Conservation (phyloP, 2,797 vertebrate species). For the Ceryle rudis region DNA sequence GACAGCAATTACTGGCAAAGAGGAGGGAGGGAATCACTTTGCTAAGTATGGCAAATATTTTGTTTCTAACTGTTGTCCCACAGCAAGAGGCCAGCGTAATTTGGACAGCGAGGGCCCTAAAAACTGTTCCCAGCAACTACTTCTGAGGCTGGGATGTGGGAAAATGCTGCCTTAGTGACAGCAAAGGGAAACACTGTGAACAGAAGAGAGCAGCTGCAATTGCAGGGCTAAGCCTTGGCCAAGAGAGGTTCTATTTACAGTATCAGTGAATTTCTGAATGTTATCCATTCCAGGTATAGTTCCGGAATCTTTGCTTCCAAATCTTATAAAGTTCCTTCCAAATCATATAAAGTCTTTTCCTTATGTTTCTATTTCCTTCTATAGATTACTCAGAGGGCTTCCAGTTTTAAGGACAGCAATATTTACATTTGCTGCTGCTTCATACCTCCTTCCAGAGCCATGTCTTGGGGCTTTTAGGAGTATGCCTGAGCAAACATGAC, state of each 20-base stretch:
- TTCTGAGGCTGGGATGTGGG: neutral
- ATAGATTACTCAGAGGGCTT: conserved; percentile 3
- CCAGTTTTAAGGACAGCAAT: conserved; percentile 39
- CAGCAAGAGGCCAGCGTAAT: neutral
- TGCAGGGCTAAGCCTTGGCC: neutral
- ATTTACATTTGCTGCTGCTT: conserved; percentile 74
- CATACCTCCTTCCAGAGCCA: conserved; percentile 63
- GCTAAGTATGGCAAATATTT: neutral
- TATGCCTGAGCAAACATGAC: conserved; percentile 69
- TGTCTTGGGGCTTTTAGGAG: conserved; percentile 53
- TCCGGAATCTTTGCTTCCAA: neutral
- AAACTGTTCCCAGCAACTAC: neutral
- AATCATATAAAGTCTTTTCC: neutral
- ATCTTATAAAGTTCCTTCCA: neutral
- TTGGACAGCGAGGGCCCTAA: neutral
- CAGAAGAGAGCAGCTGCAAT: neutral
- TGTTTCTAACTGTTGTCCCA: neutral
- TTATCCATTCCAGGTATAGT: neutral
- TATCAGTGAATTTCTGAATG: neutral
- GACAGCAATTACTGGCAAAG: neutral
- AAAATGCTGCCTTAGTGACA: conserved; percentile 19
- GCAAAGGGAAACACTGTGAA: neutral
- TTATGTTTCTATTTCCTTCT: neutral
- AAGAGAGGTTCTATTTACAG: neutral
- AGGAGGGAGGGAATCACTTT: neutral